These are phyloP conservation scores for Copidosoma aretas DNA, from an alignment of 2,888 invertebrate genomes.

Conservation along the genomic window DNA sequence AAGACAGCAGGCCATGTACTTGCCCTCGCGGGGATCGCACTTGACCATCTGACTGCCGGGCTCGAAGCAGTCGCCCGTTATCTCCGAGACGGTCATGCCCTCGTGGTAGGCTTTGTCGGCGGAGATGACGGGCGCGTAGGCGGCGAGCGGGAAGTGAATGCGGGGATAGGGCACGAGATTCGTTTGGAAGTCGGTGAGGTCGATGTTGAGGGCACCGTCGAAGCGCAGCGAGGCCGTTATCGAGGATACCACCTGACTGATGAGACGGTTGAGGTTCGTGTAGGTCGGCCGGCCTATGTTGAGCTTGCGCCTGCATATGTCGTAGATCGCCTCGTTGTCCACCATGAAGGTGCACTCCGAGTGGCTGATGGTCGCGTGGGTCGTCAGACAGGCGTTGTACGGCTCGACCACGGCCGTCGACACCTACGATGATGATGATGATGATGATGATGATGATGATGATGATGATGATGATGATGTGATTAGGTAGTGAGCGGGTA, in stretches of 20 bases:
- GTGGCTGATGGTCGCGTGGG: conserved; percentile 85
- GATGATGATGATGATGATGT: too few relatives aligned
- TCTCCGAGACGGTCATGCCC: conserved; percentile 79
- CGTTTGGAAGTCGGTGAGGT: conserved; percentile 90
- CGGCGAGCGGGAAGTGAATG: conserved; percentile 72
- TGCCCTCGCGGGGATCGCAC: conserved; percentile 82
- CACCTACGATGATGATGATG: conserved; percentile 66
- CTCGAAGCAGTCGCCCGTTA: conserved; percentile 89
- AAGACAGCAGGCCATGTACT: conserved; percentile 90
- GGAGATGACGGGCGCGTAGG: conserved; percentile 77
- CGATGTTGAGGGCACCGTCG: conserved; percentile 79
- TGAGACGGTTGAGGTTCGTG: conserved; percentile 83
- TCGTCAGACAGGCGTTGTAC: conserved; percentile 89
- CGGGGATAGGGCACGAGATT: conserved; percentile 75
- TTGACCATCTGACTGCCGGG: conserved; percentile 90
- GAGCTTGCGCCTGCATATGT: conserved; percentile 85
- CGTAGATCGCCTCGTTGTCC: conserved; percentile 95
- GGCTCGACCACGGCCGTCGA: conserved; percentile 95
- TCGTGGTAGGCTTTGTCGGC: conserved; percentile 77
- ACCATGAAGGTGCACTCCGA: conserved; percentile 94
- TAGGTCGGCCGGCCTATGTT: conserved; percentile 85
- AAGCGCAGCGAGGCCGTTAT: conserved; percentile 70
- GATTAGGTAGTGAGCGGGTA: too few relatives aligned
- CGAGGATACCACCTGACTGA: conserved; percentile 71
- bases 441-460: too few relatives aligned